phyloP scores from a whole-genome alignment of 2,888 invertebrate species.

The Charanyca ferruginea region DNA sequence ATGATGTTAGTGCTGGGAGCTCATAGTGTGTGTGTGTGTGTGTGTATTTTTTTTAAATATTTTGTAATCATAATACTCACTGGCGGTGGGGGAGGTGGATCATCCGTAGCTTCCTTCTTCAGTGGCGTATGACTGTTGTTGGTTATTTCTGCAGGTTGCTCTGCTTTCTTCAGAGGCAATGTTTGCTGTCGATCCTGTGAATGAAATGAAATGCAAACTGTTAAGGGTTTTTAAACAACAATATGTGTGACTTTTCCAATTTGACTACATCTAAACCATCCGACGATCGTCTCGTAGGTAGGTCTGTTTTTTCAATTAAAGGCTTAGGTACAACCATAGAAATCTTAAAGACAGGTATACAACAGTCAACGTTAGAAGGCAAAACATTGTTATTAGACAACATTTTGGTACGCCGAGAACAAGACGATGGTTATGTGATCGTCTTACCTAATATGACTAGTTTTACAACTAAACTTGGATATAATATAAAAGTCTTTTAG shows the following conservation, averaged over 20 bases:
- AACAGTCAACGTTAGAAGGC: background rate
- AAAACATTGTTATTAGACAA: background rate
- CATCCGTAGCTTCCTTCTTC: constrained; percentile 75
- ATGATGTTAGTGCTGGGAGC: too few relatives aligned
- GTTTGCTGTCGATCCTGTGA: constrained; percentile 84
- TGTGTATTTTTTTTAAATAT: too few relatives aligned
- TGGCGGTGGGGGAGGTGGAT: constrained; percentile 92
- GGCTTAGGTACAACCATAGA: background rate
- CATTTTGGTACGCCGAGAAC: background rate
- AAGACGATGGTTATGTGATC: background rate
- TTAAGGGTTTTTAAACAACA: background rate
- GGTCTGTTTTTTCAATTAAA: too few relatives aligned
- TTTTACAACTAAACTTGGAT: background rate
- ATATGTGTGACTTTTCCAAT: background rate
- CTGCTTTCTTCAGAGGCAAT: constrained; percentile 77
- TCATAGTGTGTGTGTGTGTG: too few relatives aligned
- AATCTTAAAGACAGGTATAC: too few relatives aligned
- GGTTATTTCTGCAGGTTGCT: constrained; percentile 63
- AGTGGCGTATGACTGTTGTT: constrained; percentile 68
- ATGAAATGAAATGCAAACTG: constrained; percentile 54
- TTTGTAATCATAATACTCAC: too few relatives aligned
- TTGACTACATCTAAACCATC: background rate
- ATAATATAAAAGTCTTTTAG: background rate
- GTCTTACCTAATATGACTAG: background rate
- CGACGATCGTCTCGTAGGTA: background rate